Evolutionary conservation across 2,888 invertebrate species (phyloP).

Genomic region (Antheraea assamensis): DNA sequence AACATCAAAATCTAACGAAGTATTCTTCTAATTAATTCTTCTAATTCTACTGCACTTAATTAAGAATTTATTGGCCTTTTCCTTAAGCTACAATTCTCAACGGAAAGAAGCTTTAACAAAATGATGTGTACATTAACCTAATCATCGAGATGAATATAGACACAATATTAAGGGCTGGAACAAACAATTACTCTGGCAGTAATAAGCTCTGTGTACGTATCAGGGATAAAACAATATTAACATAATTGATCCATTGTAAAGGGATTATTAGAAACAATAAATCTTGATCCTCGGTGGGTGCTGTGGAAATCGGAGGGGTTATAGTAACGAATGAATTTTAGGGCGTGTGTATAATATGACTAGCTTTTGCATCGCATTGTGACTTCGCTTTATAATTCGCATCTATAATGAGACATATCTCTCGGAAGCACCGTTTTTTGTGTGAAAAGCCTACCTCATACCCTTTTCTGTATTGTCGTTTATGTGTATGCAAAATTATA

Average conservation of each 20-base stretch:
- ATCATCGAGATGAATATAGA: not conserved
- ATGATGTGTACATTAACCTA: not conserved
- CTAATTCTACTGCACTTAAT: too few species aligned
- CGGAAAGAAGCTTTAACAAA: not conserved
- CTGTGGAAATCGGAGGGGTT: not conserved
- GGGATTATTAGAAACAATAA: conserved; percentile 7
- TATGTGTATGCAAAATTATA: too few species aligned
- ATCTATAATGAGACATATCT: too few species aligned
- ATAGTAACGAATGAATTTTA: not conserved
- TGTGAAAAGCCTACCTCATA: too few species aligned
- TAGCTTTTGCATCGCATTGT: too few species aligned
- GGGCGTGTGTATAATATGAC: too few species aligned
- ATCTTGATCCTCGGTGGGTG: not conserved
- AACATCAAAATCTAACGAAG: not conserved
- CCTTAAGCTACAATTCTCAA: not conserved
- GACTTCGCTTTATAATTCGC: too few species aligned
- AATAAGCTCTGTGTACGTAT: not conserved
- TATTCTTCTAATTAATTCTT: not conserved
- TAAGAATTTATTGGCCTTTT: not conserved
- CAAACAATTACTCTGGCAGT: not conserved
- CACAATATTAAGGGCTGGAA: not conserved
- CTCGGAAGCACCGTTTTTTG: too few species aligned
- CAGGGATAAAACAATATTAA: not conserved
- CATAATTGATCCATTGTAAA: conserved; percentile 6
- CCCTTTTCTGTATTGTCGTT: too few species aligned